Evolutionary conservation across 2,888 invertebrate genomes (phyloP), one percentile per base, ranked within the genome.

Genomic region (Philaethria dido): DNA sequence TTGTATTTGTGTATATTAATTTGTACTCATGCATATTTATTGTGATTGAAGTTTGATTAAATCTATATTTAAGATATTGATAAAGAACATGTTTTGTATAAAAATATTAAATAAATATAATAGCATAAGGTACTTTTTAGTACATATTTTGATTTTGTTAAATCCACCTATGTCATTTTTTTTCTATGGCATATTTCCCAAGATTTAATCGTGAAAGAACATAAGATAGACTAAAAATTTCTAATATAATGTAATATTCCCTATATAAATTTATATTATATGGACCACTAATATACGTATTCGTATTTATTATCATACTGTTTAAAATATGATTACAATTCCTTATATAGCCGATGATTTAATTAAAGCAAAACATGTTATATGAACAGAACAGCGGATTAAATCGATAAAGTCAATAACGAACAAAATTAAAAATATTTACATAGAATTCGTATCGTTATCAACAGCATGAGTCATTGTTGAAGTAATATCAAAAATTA

Each of bases 301-400:
- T 29, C n/a, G 1, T 1, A 13, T 33, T 29, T 11, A 11, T 33
- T 29, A 9, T 8, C 4, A 52, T 52, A 0, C 16, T 33, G 9
- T 55, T 39, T 22, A 39, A 25, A 42, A 42, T 25, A 57, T 25
- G n/a, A 57, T 5, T 11, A 42, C n/a, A 39, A 22, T 42, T 42
- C 42, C n/a, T n/a, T 57, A 42, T 16, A 57, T 42, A 57, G 22
- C 11, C 11, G 22, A 42, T 57, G 57, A 57, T 4, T 57, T 57
- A 42, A 57, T 42, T 42, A 22, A 42, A 39, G 11, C 22, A 16
- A 42, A 57, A 42, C 13, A 4, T 9, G 14, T n/a, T 42, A 42
- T 0, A 16, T 25, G 16, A 57, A 42, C 18, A 14, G 8, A 18
- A 39, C 39, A 57, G 2, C 36, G 55, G 36, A 22, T 57, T 57